Percentiles rank a stretch among this genome's conserved stretches.
These are phyloP conservation scores for Tinea semifulvella DNA, from an alignment of 2,888 invertebrate species.

Conservation along the genomic window DNA sequence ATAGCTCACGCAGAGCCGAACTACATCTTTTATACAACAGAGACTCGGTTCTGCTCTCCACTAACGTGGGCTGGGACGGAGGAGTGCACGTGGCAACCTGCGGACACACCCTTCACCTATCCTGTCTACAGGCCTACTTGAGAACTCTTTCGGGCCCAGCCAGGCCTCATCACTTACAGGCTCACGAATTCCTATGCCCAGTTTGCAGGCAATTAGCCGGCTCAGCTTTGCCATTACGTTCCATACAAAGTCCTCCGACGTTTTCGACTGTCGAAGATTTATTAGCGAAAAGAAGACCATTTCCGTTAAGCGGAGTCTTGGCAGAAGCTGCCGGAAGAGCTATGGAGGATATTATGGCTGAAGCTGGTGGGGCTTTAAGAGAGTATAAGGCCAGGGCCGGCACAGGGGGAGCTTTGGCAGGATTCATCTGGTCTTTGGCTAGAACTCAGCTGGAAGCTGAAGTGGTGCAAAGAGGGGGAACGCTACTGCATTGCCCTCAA, in stretches of 20 bases:
- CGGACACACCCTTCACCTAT: slow-evolving; percentile 96
- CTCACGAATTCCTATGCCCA: slow-evolving; percentile 92
- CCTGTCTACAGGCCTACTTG: slow-evolving; percentile 92
- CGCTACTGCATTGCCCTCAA: background rate
- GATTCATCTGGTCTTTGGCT: slow-evolving; percentile 89
- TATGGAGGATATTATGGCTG: slow-evolving; percentile 94
- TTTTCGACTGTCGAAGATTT: slow-evolving; percentile 58
- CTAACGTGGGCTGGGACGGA: slow-evolving; percentile 88
- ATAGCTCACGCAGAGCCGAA: slow-evolving; percentile 80
- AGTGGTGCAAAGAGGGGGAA: slow-evolving; percentile 87
- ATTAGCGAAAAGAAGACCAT: slow-evolving; percentile 59
- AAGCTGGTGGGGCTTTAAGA: slow-evolving; percentile 83
- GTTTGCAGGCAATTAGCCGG: slow-evolving; percentile 91
- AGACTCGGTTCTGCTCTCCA: slow-evolving; percentile 78
- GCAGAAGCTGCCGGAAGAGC: slow-evolving; percentile 90
- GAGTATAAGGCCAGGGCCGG: slow-evolving; percentile 75
- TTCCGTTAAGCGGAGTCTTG: slow-evolving; percentile 70
- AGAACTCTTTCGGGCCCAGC: slow-evolving; percentile 83
- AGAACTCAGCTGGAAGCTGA: slow-evolving; percentile 94
- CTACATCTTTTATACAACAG: slow-evolving; percentile 76
- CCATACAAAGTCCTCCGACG: slow-evolving; percentile 71
- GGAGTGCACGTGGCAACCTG: slow-evolving; percentile 95
- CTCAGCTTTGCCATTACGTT: slow-evolving; percentile 85
- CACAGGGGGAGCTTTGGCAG: slow-evolving; percentile 71
- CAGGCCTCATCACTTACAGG: slow-evolving; percentile 76